These are phyloP conservation scores for Tyria jacobaeae DNA, from an alignment of 2,888 invertebrate genomes.

Conservation along the genomic window DNA sequence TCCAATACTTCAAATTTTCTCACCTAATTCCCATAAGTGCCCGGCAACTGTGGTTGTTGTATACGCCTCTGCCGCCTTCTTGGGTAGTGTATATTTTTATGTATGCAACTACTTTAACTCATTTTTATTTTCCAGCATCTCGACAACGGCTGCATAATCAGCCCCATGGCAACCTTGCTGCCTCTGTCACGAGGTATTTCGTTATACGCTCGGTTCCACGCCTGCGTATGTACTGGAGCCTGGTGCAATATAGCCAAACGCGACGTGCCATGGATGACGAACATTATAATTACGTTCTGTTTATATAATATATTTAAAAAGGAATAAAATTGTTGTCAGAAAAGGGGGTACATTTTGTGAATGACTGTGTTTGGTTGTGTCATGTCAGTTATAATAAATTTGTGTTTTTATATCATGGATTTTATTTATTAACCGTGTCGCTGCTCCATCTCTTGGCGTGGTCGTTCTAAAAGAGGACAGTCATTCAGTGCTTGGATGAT, in stretches of 20 bases:
- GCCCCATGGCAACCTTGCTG: constrained; percentile 71
- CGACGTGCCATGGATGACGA: constrained; percentile 10
- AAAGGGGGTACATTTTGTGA: constrained; percentile 5
- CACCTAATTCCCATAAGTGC: too few species aligned
- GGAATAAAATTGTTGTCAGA: neutral
- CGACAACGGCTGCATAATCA: constrained; percentile 70
- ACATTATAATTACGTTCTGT: neutral
- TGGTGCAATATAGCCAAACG: constrained; percentile 63
- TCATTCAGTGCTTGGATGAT: too few species aligned
- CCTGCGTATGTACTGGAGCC: constrained; percentile 71
- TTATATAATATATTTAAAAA: neutral
- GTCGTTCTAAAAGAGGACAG: too few species aligned
- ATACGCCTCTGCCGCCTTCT: too few species aligned
- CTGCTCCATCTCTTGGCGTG: too few species aligned
- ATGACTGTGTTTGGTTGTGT: constrained; percentile 2
- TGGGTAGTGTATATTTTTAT: too few species aligned
- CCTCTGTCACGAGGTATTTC: constrained; percentile 74
- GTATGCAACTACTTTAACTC: neutral
- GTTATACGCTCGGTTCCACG: constrained; percentile 73
- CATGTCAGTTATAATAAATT: constrained; percentile 1
- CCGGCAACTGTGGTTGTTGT: too few species aligned
- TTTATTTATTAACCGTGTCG: neutral
- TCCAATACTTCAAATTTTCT: too few species aligned
- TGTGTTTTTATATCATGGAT: neutral
- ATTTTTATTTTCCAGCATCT: constrained; percentile 55